These are phyloP conservation scores for Drosophila sulfurigaster DNA, from an alignment of 1,140 invertebrate species.

Conservation along the genomic window DNA sequence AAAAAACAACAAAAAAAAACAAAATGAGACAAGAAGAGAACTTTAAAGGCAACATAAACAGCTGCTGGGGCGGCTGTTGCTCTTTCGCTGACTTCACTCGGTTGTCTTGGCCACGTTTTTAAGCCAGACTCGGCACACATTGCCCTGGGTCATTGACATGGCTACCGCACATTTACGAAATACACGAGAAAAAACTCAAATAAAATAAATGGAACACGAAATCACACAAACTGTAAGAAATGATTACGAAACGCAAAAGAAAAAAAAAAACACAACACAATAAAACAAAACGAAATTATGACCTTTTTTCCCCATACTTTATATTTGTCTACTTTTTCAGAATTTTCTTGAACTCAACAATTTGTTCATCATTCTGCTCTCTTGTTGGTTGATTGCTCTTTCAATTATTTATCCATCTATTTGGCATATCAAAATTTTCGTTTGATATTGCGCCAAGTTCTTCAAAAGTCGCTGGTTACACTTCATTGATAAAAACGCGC, in stretches of 20 bases:
- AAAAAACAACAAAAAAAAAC: too few species aligned
- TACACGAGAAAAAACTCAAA: conserved; percentile 10
- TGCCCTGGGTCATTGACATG: conserved; percentile 50
- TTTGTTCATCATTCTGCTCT: conserved; percentile 4
- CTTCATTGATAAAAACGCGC: conserved; percentile 32
- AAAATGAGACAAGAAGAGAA: conserved; percentile 30
- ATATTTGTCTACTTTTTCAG: neutral
- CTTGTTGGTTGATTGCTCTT: neutral
- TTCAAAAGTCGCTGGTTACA: conserved; percentile 19
- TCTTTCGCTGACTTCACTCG: conserved; percentile 37
- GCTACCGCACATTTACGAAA: conserved; percentile 11
- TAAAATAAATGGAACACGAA: conserved; percentile 32
- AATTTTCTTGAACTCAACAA: conserved; percentile 2
- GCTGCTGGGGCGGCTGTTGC: neutral
- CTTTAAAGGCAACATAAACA: conserved; percentile 52
- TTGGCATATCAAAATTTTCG: conserved; percentile 17
- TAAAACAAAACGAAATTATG: neutral
- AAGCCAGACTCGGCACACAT: conserved; percentile 35
- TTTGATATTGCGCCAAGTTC: conserved; percentile 51
- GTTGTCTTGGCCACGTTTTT: conserved; percentile 53
- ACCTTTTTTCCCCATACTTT: neutral
- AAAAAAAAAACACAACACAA: neutral
- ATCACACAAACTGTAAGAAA: conserved; percentile 12
- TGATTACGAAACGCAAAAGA: neutral
- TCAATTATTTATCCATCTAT: conserved; percentile 16